These are phyloP conservation scores for Equus quagga DNA, from an alignment of 2,113 vertebrate genomes.

Conservation along the genomic window DNA sequence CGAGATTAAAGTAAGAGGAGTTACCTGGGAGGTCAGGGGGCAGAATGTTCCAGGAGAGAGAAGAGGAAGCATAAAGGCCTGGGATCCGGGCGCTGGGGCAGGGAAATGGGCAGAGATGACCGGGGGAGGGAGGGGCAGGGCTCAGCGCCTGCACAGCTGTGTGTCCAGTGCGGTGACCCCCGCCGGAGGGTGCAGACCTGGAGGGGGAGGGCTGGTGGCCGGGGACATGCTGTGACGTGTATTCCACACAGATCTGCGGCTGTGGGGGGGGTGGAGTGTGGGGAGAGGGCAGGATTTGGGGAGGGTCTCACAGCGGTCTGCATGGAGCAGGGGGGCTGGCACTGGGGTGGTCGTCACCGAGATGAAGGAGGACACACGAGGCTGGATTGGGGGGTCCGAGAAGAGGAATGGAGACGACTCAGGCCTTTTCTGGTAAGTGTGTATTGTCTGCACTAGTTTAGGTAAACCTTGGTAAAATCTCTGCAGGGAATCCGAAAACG, in stretches of 20 bases:
- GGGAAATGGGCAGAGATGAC: background rate
- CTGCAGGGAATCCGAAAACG: background rate
- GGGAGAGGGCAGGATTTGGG: too few species aligned
- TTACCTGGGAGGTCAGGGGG: too few species aligned
- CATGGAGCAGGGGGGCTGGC: fast-evolving
- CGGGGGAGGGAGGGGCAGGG: background rate
- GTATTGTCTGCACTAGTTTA: background rate
- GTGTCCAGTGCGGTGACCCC: too few species aligned
- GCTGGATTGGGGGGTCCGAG: background rate
- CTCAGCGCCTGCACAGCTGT: fast-evolving
- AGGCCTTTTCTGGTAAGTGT: background rate
- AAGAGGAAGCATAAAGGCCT: background rate
- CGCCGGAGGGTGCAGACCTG: background rate
- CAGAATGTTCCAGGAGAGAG: background rate
- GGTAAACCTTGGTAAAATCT: background rate
- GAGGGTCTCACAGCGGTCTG: background rate
- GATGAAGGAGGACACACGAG: too few species aligned
- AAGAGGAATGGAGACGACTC: background rate
- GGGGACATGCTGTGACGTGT: background rate
- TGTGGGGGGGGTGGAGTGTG: too few species aligned
- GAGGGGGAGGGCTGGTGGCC: background rate
- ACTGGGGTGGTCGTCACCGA: background rate
- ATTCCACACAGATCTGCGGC: too few species aligned
- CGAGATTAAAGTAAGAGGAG: background rate
- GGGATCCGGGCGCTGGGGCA: background rate